Conservation (phyloP, 2,888 invertebrate species). For the Scrobipalpa atriplicella region DNA sequence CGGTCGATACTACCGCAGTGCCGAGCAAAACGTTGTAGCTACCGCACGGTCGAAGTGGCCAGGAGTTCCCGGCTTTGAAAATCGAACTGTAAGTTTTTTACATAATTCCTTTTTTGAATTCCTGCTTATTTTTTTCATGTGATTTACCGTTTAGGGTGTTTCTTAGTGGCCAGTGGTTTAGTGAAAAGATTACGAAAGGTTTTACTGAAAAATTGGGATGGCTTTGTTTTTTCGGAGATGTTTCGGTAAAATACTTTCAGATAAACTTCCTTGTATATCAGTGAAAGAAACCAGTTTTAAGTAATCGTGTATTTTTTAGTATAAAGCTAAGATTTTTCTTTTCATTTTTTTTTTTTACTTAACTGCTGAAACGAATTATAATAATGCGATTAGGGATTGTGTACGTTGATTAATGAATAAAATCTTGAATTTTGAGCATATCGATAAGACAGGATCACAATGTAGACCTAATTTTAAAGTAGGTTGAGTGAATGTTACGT, state of each 20-base stretch:
- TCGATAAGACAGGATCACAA: no score
- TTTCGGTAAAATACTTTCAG: background rate
- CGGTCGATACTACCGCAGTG: conserved; percentile 79
- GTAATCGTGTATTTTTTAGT: background rate
- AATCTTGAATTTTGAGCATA: no score
- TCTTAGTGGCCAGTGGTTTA: conserved; percentile 11
- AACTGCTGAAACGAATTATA: no score
- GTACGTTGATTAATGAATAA: no score
- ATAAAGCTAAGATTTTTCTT: no score
- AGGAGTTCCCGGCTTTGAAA: conserved; percentile 36
- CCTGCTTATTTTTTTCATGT: conserved; percentile 23
- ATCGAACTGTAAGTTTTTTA: conserved; percentile 45
- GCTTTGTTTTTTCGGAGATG: conserved; percentile 10
- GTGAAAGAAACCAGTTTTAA: background rate
- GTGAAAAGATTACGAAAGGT: background rate
- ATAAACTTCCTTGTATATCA: conserved; percentile 1
- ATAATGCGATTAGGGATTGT: no score
- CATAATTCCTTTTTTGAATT: background rate
- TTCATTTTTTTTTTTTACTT: background rate
- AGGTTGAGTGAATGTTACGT: conserved; percentile 20
- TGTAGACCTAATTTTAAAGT: background rate
- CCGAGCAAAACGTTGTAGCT: conserved; percentile 51
- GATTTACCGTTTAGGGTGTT: background rate
- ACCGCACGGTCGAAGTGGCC: conserved; percentile 48
- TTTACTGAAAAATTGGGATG: background rate